phyloP scores from a whole-genome alignment of 2,888 invertebrate species.

The Apamea anceps region DNA sequence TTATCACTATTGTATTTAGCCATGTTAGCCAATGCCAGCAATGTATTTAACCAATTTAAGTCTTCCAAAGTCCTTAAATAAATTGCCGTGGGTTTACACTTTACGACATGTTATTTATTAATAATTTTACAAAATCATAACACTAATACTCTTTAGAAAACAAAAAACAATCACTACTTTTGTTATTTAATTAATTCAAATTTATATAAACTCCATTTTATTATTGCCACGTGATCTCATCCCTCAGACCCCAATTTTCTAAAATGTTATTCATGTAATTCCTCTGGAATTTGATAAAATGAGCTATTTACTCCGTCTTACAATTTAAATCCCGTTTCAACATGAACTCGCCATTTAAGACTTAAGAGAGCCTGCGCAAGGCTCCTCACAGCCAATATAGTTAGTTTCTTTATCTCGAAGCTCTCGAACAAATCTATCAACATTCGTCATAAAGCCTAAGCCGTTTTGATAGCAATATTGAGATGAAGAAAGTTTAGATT shows the following conservation, averaged over 20 bases:
- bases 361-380: not conserved
- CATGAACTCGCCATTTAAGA: not conserved
- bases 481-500: slow-evolving; percentile 50
- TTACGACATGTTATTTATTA: not conserved
- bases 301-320: not conserved
- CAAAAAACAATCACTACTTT: not conserved
- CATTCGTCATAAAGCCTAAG: slow-evolving; percentile 26
- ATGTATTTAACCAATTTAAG: no score
- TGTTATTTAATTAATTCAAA: not conserved
- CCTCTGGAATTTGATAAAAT: not conserved
- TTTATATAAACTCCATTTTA: not conserved
- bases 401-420: slow-evolving; percentile 17
- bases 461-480: slow-evolving; percentile 27
- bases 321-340: not conserved
- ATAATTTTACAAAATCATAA: not conserved
- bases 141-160: not conserved
- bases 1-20: no score
- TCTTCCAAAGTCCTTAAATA: no score
- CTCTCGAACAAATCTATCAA: slow-evolving; percentile 37
- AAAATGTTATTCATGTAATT: not conserved
- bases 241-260: not conserved
- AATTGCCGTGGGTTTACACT: not conserved
- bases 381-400: slow-evolving; percentile 1
- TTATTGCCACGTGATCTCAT: not conserved
- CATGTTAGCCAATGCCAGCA: no score